These are phyloP conservation scores for Hippocampus mohnikei DNA, from an alignment of 2,113 vertebrate genomes.

Conservation along the genomic window DNA sequence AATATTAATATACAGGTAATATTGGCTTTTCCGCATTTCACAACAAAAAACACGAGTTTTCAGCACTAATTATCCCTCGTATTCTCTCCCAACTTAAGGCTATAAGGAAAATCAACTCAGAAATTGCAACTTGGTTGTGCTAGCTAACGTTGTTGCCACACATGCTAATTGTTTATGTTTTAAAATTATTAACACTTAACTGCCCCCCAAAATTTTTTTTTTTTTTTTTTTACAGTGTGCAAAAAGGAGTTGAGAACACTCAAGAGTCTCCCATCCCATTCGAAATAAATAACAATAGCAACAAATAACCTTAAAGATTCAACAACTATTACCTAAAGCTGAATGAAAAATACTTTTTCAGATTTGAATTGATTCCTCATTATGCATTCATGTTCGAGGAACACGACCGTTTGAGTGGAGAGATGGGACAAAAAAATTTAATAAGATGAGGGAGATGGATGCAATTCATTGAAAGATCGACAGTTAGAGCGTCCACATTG, in stretches of 20 bases:
- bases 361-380: constrained; percentile 58
- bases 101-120: too few relatives aligned
- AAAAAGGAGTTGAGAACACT: background rate
- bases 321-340: constrained; percentile 16
- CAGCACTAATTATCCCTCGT: too few relatives aligned
- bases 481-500: constrained; percentile 10
- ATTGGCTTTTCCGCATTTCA: too few relatives aligned
- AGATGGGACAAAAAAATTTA: constrained; percentile 30
- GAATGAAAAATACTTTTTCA: constrained; percentile 38
- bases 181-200: too few relatives aligned
- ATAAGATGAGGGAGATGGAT: background rate
- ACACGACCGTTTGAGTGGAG: constrained; percentile 8
- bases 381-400: constrained; percentile 14
- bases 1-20: too few relatives aligned
- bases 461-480: constrained; percentile 14
- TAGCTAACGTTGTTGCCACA: too few relatives aligned
- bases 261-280: background rate
- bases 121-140: too few relatives aligned
- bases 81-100: too few relatives aligned
- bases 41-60: too few relatives aligned
- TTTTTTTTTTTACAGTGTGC: too few relatives aligned
- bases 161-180: too few relatives aligned
- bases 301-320: background rate
- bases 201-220: too few relatives aligned
- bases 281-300: background rate